These are phyloP conservation scores for Ophion costatus DNA, from an alignment of 2,888 invertebrate species.

Conservation along the genomic window DNA sequence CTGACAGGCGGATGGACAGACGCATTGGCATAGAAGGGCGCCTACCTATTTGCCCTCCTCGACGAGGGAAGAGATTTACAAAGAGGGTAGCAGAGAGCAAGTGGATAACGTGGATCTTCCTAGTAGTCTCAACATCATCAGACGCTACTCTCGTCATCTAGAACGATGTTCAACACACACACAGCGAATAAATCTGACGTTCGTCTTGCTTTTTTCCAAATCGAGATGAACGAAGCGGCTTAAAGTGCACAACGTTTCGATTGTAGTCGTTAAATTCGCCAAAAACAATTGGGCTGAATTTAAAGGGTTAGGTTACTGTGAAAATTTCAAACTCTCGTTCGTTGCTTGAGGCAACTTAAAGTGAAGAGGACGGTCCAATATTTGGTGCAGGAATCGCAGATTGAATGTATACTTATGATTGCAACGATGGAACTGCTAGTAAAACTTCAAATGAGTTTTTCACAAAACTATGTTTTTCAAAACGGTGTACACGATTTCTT, in stretches of 20 bases:
- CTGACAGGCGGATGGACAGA: constrained; percentile 67
- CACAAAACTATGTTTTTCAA: too few relatives aligned
- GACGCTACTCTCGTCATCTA: constrained; percentile 74
- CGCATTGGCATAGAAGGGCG: constrained; percentile 68
- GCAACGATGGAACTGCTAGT: too few relatives aligned
- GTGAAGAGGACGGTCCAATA: too few relatives aligned
- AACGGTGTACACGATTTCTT: too few relatives aligned
- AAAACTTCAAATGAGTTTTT: too few relatives aligned
- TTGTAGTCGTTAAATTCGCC: too few relatives aligned
- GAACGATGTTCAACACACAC: constrained; percentile 45
- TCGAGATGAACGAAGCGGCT: neutral
- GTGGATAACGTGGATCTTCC: constrained; percentile 55
- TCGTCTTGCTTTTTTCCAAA: neutral
- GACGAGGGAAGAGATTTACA: constrained; percentile 48
- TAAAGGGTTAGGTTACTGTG: too few relatives aligned
- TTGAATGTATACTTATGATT: too few relatives aligned
- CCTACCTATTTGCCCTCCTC: constrained; percentile 70
- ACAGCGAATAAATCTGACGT: constrained; percentile 27
- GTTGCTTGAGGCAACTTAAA: too few relatives aligned
- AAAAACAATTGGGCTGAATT: too few relatives aligned
- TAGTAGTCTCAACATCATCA: constrained; percentile 69
- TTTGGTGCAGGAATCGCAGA: too few relatives aligned
- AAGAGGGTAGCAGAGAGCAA: constrained; percentile 36
- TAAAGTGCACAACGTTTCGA: neutral
- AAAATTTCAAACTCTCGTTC: too few relatives aligned